Base-by-base conservation (phyloP, 2,888 invertebrate genomes). In the Rotaria socialis region DNA sequence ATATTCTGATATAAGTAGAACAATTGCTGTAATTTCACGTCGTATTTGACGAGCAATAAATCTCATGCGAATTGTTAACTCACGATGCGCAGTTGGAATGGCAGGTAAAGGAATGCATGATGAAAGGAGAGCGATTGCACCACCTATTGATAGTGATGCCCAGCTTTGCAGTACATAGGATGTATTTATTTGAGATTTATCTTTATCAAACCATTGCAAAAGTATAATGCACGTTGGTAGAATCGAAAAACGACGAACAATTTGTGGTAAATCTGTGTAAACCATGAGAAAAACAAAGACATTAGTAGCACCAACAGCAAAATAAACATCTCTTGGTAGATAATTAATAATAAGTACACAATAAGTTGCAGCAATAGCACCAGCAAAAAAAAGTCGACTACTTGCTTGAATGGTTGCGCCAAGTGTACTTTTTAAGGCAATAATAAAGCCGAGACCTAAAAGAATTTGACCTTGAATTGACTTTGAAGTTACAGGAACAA, bases 91-190 rank as follows among this genome's bases (percentile, higher is more conserved):
- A 8, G 75, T 75, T 75, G 75, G 43, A 4, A 47, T 2, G 1
- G 47, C 4, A 24, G 75, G 75, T 24, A 75, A 47, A 24, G 75
- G 75, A 43, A 75, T 41, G 24, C 41, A 75, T 24, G 24, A 75
- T 8, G 27, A 24, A 22, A 41, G 8, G 8, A 75, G 22, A 2
- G 75, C 75, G 0, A 75, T 1, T 22, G 22, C 27, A 47, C 43
- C 19, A 43, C 75, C 75, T 22, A 75, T 75, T 19, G 75, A 75
- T 75, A 75, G 47, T 43, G 75, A 75, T 75, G 75, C 75, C 75
- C 75, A 75, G 19, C 24, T 8, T 10, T 75, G 75, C 22, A 75
- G 47, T 22, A 75, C 27, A 43, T 43, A 75, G 10, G 6, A 7
- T 10, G 41, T 75, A 43, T 75, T 43, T 3, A 75, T 75, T 43